Conservation (phyloP, 2,113 vertebrate species). For the Leucoraja erinaceus region DNA sequence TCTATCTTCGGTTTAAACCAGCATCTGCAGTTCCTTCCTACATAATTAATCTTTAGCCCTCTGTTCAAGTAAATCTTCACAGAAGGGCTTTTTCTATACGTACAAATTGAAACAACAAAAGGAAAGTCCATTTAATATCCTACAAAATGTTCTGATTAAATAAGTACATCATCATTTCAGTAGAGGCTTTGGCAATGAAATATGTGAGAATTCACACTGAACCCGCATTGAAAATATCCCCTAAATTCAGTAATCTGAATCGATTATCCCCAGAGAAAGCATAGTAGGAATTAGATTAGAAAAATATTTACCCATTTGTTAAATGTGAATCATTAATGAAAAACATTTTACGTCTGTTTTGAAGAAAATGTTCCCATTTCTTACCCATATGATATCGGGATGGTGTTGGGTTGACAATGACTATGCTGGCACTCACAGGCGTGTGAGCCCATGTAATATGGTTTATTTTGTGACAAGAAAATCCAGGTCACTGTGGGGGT, state of each 20-base stretch:
- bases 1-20: too few species aligned
- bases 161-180: neutral
- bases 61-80: neutral
- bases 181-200: neutral
- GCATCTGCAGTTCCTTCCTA: too few species aligned
- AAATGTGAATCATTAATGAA: too few species aligned
- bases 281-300: too few species aligned
- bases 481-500: too few species aligned
- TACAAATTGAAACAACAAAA: neutral
- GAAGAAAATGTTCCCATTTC: too few species aligned
- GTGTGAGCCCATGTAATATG: too few species aligned
- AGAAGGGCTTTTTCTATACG: neutral
- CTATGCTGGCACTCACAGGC: too few species aligned
- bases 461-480: too few species aligned
- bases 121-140: neutral
- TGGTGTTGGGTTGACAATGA: too few species aligned
- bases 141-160: neutral
- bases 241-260: neutral
- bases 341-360: too few species aligned
- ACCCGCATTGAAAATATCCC: neutral
- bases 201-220: neutral
- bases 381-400: too few species aligned
- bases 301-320: neutral
- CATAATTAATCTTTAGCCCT: neutral
- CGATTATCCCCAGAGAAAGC: neutral